phyloP scores from a whole-genome alignment of 1,140 invertebrate species.

The Drosophila chauvacae region DNA sequence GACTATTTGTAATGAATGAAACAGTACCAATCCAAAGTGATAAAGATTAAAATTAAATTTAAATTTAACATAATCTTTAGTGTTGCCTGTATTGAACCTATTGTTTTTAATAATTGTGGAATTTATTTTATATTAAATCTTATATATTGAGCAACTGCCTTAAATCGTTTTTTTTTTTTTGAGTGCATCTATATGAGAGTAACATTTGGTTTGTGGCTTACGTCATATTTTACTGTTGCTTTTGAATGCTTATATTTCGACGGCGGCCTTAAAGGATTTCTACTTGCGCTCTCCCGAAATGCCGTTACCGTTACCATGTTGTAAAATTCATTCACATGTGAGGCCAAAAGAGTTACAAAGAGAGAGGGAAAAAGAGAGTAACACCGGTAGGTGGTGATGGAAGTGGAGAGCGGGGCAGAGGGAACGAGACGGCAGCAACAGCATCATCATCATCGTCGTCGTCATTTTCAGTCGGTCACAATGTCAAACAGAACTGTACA shows the following conservation, averaged over 20 bases:
- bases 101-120: not conserved
- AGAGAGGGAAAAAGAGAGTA: not conserved
- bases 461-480: slow-evolving; percentile 63
- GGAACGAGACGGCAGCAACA: slow-evolving; percentile 13
- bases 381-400: not conserved
- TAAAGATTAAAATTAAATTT: too few relatives aligned
- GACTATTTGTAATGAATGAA: not conserved
- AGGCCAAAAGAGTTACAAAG: not conserved
- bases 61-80: too few relatives aligned
- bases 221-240: slow-evolving; percentile 76
- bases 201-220: slow-evolving; percentile 63
- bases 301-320: slow-evolving; percentile 41
- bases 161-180: slow-evolving; percentile 10
- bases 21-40: too few relatives aligned
- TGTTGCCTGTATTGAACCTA: too few relatives aligned
- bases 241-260: slow-evolving; percentile 47
- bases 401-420: not conserved
- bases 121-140: too few relatives aligned
- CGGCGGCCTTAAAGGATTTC: slow-evolving; percentile 55
- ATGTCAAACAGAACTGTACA: slow-evolving; percentile 73
- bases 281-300: slow-evolving; percentile 25
- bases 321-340: slow-evolving; percentile 68
- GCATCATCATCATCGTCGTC: slow-evolving; percentile 26
- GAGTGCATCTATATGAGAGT: slow-evolving; percentile 15
- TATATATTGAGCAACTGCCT: too few relatives aligned